A percentile compares a stretch with the other conserved stretches of the same genome.
Conservation (phyloP, 2,797 vertebrate species). For the Sebastes taczanowskii region DNA sequence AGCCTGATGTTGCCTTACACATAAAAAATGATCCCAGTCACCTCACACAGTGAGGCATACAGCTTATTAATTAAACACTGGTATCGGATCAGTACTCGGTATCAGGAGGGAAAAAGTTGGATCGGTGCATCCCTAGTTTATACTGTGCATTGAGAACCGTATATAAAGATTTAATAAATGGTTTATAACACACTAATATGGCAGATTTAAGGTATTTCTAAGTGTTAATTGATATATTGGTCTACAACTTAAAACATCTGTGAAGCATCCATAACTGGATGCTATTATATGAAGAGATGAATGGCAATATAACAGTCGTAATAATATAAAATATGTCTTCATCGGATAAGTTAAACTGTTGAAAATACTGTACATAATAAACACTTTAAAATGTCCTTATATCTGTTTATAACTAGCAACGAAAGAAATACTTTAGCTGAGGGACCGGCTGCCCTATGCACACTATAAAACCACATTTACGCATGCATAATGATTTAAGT, state of each 20-base stretch:
- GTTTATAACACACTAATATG: background rate
- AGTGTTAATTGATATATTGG: background rate
- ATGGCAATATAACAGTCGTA: too few species aligned
- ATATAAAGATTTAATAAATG: too few species aligned
- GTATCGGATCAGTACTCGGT: too few species aligned
- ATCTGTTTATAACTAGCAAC: background rate
- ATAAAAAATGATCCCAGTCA: background rate
- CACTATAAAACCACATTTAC: background rate
- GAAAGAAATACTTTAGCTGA: background rate
- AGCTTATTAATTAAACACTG: background rate
- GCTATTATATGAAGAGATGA: background rate
- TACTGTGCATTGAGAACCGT: background rate
- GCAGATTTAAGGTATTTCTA: background rate
- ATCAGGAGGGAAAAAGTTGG: too few species aligned
- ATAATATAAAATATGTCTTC: background rate
- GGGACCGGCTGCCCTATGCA: background rate
- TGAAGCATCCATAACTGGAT: background rate
- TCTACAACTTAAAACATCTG: background rate
- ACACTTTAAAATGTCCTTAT: background rate
- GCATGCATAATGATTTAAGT: background rate
- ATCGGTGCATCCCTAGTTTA: background rate
- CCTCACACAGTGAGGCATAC: background rate
- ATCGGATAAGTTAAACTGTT: background rate
- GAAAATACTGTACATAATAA: background rate
- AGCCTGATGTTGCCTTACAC: background rate